Evolutionary conservation across 2,888 invertebrate genomes (phyloP).

Genomic region (Eucera pruinosa): DNA sequence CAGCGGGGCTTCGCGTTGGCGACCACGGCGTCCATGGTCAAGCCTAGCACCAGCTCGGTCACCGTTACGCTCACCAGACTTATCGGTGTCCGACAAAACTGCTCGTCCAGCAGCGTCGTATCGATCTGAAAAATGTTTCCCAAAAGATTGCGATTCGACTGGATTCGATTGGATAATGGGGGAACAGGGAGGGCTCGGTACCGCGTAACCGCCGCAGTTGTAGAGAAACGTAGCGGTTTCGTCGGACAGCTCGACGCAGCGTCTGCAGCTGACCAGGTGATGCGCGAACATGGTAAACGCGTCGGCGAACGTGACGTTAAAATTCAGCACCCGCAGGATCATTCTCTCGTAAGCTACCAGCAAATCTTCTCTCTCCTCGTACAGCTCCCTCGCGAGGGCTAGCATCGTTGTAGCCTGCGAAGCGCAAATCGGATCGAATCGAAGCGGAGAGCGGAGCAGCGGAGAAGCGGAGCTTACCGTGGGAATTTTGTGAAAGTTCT

Average conservation of each 20-base stretch:
- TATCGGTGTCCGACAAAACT: constrained; percentile 55
- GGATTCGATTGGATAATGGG: no score
- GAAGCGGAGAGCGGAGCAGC: background rate
- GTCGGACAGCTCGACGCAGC: constrained; percentile 23
- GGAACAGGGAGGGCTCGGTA: constrained; percentile 33
- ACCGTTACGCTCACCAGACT: constrained; percentile 62
- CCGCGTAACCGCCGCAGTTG: constrained; percentile 73
- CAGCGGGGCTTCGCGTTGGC: constrained; percentile 41
- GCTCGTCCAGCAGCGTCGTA: constrained; percentile 71
- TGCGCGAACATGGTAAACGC: constrained; percentile 69
- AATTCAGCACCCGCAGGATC: constrained; percentile 70
- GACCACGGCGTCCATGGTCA: constrained; percentile 48
- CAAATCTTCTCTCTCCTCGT: constrained; percentile 47
- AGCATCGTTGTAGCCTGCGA: constrained; percentile 70
- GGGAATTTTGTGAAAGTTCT: constrained; percentile 65
- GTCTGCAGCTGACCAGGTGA: constrained; percentile 50
- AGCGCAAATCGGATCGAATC: background rate
- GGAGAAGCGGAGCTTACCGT: constrained; percentile 40
- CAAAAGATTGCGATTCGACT: no score
- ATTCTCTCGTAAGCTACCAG: constrained; percentile 68
- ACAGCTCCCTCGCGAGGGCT: constrained; percentile 62
- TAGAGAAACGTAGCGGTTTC: constrained; percentile 49
- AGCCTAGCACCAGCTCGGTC: constrained; percentile 66
- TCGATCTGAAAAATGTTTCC: constrained; percentile 76
- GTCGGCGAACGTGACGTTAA: constrained; percentile 74